These are phyloP conservation scores for Elephantulus edwardii DNA, from an alignment of 2,113 vertebrate species.

Conservation along the genomic window DNA sequence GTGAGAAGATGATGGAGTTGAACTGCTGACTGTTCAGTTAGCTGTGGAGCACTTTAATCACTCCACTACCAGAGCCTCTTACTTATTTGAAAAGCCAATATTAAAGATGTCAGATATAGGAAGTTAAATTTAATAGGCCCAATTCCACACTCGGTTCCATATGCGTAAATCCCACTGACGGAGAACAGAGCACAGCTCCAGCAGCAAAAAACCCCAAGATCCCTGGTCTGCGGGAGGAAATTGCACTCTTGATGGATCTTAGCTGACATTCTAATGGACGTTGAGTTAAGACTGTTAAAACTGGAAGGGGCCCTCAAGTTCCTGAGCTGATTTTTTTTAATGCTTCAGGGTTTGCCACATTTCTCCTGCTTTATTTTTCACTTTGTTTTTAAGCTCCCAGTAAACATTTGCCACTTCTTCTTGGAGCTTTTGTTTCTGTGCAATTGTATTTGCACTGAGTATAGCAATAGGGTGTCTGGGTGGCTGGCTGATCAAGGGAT, in stretches of 20 bases:
- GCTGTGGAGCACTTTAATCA: no score
- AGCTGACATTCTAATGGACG: slow-evolving; percentile 65
- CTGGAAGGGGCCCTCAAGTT: not conserved
- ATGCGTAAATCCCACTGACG: slow-evolving; percentile 75
- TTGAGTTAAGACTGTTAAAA: not conserved
- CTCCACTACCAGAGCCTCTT: no score
- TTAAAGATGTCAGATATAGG: slow-evolving; percentile 79
- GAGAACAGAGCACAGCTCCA: slow-evolving; percentile 61
- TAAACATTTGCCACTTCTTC: slow-evolving; percentile 20
- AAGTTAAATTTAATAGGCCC: slow-evolving; percentile 75
- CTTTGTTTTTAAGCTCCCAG: not conserved
- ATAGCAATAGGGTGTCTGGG: not conserved
- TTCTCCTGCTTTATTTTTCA: not conserved
- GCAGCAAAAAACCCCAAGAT: not conserved
- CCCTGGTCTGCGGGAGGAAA: slow-evolving; percentile 54
- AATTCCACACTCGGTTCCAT: slow-evolving; percentile 76
- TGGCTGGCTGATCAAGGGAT: not conserved
- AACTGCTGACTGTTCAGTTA: no score
- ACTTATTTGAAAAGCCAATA: slow-evolving; percentile 68
- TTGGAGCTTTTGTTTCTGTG: not conserved
- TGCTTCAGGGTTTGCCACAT: not conserved
- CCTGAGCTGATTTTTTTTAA: not conserved
- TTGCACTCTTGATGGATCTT: slow-evolving; percentile 44
- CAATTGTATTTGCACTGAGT: not conserved
- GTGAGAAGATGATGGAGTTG: no score